phyloP scores from a whole-genome alignment of 2,888 invertebrate genomes.

The Molanna angustata region DNA sequence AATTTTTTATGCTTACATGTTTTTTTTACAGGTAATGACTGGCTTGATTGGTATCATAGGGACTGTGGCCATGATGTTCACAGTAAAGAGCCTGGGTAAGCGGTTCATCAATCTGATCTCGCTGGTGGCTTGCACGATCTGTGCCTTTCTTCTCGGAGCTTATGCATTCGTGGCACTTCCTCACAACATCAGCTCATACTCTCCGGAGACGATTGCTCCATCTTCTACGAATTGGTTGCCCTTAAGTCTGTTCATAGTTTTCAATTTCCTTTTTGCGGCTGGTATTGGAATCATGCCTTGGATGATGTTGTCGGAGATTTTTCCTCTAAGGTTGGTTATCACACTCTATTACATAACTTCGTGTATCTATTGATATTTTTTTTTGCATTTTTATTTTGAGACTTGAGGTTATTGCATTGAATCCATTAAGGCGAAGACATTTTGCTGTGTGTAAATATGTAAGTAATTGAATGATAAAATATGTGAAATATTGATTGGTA shows the following conservation, averaged over 20 bases:
- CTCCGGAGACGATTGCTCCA: constrained; percentile 31
- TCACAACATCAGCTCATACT: constrained; percentile 47
- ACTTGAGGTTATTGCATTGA: too few relatives aligned
- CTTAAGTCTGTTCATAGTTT: constrained; percentile 44
- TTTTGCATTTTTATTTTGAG: too few relatives aligned
- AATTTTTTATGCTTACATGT: too few relatives aligned
- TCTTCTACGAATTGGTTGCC: constrained; percentile 42
- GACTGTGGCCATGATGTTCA: constrained; percentile 14
- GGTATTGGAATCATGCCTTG: constrained; percentile 51
- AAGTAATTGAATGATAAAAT: too few relatives aligned
- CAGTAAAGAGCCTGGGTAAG: constrained; percentile 37
- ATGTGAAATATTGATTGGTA: too few relatives aligned
- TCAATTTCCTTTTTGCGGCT: constrained; percentile 44
- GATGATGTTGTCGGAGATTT: constrained; percentile 57
- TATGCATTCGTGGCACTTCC: constrained; percentile 45
- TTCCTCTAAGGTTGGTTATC: constrained; percentile 52
- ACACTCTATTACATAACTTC: too few relatives aligned
- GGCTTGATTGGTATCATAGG: constrained; percentile 23
- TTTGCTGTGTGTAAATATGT: too few relatives aligned
- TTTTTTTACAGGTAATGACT: constrained; percentile 23
- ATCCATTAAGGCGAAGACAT: too few relatives aligned
- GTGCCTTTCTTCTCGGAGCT: constrained; percentile 45
- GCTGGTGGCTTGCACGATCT: constrained; percentile 44
- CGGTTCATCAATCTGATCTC: constrained; percentile 46
- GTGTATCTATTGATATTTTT: too few relatives aligned